Evolutionary conservation across 1,140 invertebrate species (phyloP).

Genomic region (Drosophila tropicalis): DNA sequence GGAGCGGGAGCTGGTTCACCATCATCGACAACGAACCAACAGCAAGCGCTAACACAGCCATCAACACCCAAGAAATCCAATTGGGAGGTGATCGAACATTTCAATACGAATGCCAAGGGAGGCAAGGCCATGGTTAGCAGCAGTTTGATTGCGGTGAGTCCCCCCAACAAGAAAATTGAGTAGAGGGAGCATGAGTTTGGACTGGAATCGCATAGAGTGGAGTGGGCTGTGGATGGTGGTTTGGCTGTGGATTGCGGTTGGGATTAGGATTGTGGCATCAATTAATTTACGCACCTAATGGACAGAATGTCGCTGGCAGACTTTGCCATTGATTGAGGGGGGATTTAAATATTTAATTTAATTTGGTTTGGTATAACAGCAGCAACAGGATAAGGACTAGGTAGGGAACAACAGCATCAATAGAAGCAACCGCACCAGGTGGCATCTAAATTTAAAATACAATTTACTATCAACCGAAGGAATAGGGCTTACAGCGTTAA

Average conservation of each 20-base stretch:
- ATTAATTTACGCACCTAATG: constrained; percentile 74
- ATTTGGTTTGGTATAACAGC: constrained; percentile 54
- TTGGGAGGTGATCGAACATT: constrained; percentile 95
- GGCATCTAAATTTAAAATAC: constrained; percentile 11
- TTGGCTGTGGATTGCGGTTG: neutral
- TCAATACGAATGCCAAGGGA: constrained; percentile 85
- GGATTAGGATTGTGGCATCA: constrained; percentile 53
- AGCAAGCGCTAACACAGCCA: constrained; percentile 84
- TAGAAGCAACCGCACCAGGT: neutral
- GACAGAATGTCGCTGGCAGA: constrained; percentile 51
- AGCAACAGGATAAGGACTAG: neutral
- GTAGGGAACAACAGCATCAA: no score
- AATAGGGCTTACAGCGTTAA: neutral
- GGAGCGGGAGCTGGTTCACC: constrained; percentile 53
- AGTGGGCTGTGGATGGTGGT: neutral
- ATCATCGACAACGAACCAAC: constrained; percentile 40
- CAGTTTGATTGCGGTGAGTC: constrained; percentile 85
- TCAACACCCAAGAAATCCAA: constrained; percentile 91
- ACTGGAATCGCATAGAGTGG: neutral
- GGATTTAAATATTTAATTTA: constrained; percentile 78
- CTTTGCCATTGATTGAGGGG: constrained; percentile 20
- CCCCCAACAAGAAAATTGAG: no score
- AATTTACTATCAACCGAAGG: neutral
- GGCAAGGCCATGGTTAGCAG: constrained; percentile 84
- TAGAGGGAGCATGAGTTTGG: neutral